These are phyloP conservation scores for Rhadinocentrus ornatus DNA, from an alignment of 2,797 vertebrate genomes.

Conservation along the genomic window DNA sequence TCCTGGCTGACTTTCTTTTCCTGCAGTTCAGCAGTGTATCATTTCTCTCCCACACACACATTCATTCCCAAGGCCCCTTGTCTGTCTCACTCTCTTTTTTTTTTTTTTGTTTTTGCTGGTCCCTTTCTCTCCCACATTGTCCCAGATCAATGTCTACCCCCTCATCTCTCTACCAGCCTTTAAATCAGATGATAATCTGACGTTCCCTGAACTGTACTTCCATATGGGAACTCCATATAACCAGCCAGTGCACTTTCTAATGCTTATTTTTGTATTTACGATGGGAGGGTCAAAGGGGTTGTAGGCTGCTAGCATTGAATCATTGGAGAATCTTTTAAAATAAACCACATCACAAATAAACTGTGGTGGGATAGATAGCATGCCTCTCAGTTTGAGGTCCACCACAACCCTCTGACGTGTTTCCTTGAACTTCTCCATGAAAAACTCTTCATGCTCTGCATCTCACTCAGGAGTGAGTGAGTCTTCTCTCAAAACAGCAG, in stretches of 20 bases:
- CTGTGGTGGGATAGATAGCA: slow-evolving; percentile 35
- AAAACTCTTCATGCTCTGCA: background rate
- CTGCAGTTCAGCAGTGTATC: slow-evolving; percentile 69
- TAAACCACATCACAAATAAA: slow-evolving; percentile 66
- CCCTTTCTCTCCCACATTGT: slow-evolving; percentile 70
- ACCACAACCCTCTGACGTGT: slow-evolving; percentile 32
- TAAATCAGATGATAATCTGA: slow-evolving; percentile 53
- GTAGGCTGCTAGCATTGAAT: slow-evolving; percentile 43
- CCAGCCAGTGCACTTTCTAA: slow-evolving; percentile 26
- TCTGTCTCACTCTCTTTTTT: slow-evolving; percentile 18
- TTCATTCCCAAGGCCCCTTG: slow-evolving; percentile 62
- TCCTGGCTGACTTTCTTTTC: slow-evolving; percentile 76
- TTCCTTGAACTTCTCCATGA: slow-evolving; percentile 35
- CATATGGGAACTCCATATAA: slow-evolving; percentile 66
- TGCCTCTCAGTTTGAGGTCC: slow-evolving; percentile 45
- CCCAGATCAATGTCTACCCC: slow-evolving; percentile 70
- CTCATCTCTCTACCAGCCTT: slow-evolving; percentile 38
- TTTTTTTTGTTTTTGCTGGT: slow-evolving; percentile 49
- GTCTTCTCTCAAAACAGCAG: slow-evolving; percentile 27
- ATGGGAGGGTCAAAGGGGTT: slow-evolving; percentile 51
- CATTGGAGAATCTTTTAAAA: slow-evolving; percentile 62
- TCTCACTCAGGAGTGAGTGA: slow-evolving; percentile 16
- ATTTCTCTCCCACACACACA: slow-evolving; percentile 60
- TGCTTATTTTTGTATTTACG: slow-evolving; percentile 70
- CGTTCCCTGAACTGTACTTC: slow-evolving; percentile 46